A percentile compares a stretch with the other conserved stretches of the same genome.
Conservation (phyloP, 2,113 vertebrate genomes). For the Amphiprion percula region DNA sequence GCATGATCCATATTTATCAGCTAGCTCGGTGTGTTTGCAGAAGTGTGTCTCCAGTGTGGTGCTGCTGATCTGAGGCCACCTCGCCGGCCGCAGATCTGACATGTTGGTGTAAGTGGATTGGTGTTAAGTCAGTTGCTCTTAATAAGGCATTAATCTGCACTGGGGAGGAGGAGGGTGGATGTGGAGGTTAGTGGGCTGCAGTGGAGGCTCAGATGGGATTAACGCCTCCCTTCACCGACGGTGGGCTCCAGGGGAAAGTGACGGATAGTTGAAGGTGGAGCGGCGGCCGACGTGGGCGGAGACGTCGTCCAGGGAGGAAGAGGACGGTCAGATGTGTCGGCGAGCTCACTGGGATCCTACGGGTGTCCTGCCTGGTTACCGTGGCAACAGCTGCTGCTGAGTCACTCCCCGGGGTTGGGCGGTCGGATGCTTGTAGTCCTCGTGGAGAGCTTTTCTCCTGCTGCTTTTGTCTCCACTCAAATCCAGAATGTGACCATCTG, state of each 20-base stretch:
- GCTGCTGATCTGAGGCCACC: constrained; percentile 3
- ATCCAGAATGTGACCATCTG: constrained; percentile 44
- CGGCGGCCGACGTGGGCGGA: constrained; percentile 52
- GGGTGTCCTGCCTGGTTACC: constrained; percentile 68
- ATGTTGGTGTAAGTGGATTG: constrained; percentile 82
- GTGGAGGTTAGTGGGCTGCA: constrained; percentile 43
- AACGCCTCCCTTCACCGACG: constrained; percentile 23
- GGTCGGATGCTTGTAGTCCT: constrained; percentile 17
- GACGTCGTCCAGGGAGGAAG: background rate
- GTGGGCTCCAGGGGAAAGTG: constrained; percentile 49
- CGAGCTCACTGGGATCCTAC: constrained; percentile 18
- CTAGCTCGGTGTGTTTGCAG: no score
- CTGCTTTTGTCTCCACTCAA: constrained; percentile 6
- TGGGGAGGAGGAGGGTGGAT: background rate
- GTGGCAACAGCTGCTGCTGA: constrained; percentile 80
- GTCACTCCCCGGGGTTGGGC: constrained; percentile 62
- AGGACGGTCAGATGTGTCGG: constrained; percentile 52
- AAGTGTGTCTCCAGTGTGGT: background rate
- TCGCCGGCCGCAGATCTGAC: constrained; percentile 27
- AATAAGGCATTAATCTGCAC: constrained; percentile 82
- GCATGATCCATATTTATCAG: no score
- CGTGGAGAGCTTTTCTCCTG: constrained; percentile 32
- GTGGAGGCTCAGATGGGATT: constrained; percentile 50
- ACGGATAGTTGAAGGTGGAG: constrained; percentile 37
- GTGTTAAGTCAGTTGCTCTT: constrained; percentile 78